Percentiles rank a stretch among this genome's conserved stretches.
These are phyloP conservation scores for Linurgus olivaceus DNA, from an alignment of 2,797 vertebrate genomes.

Conservation along the genomic window DNA sequence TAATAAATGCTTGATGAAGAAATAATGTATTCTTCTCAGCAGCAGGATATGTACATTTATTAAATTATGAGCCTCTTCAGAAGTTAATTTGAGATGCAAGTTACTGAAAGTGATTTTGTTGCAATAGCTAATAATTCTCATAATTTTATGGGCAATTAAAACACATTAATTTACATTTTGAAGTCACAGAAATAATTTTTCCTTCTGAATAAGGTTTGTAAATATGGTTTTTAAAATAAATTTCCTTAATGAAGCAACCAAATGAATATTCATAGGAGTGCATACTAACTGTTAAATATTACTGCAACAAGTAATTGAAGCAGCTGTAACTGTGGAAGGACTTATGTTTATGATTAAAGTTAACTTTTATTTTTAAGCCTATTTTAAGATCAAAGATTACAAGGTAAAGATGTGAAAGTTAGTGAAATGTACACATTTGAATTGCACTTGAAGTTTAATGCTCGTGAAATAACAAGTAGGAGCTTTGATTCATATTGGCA, in stretches of 20 bases:
- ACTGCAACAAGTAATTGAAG: not conserved
- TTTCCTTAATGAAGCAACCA: not conserved
- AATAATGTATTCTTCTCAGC: not conserved
- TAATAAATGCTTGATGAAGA: not conserved
- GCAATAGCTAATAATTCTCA: not conserved
- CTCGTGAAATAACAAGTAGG: not conserved
- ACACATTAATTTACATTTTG: not conserved
- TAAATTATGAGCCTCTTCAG: not conserved
- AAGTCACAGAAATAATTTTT: not conserved
- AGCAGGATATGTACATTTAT: not conserved
- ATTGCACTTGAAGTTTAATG: not conserved
- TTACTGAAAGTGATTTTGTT: not conserved
- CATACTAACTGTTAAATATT: not conserved
- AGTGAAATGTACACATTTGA: not conserved
- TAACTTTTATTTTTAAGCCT: not conserved
- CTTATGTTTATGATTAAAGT: not conserved
- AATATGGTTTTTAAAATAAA: not conserved
- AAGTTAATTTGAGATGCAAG: not conserved
- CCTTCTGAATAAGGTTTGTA: not conserved
- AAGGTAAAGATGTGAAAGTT: not conserved
- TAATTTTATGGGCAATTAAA: not conserved
- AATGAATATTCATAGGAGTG: not conserved
- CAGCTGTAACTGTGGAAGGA: not conserved
- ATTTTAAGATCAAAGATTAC: not conserved
- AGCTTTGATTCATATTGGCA: not conserved